These are phyloP conservation scores for Penaeus monodon DNA, from an alignment of 2,888 invertebrate species.

Conservation along the genomic window DNA sequence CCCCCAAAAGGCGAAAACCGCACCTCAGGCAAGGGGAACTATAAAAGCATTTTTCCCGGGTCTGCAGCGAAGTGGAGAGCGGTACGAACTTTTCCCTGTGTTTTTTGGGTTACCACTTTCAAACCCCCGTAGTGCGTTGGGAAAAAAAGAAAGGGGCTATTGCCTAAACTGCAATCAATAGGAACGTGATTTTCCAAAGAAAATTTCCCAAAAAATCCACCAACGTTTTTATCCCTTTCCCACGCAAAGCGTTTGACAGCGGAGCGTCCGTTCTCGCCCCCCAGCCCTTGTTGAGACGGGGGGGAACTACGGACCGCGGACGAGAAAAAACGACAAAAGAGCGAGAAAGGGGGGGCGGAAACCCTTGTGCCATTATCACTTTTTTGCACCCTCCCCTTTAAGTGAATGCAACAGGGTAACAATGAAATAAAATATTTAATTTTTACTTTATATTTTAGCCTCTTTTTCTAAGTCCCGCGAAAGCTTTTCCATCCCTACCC, in stretches of 20 bases:
- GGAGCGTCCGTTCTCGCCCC: slow-evolving; percentile 30
- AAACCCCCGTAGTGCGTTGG: too few relatives aligned
- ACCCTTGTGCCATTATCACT: slow-evolving; percentile 10
- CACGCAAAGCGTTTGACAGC: slow-evolving; percentile 30
- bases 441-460: too few relatives aligned
- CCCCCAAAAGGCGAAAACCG: slow-evolving; percentile 14
- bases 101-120: neutral
- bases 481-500: too few relatives aligned
- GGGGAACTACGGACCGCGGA: neutral
- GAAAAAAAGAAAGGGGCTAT: too few relatives aligned
- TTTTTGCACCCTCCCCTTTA: too few relatives aligned
- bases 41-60: slow-evolving; percentile 31
- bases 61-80: slow-evolving; percentile 10
- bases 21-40: slow-evolving; percentile 43
- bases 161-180: too few relatives aligned
- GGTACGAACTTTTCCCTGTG: slow-evolving; percentile 17
- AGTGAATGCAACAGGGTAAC: too few relatives aligned
- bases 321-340: slow-evolving; percentile 25
- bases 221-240: neutral
- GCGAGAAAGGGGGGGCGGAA: neutral
- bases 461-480: too few relatives aligned
- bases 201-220: too few relatives aligned
- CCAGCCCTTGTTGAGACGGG: neutral
- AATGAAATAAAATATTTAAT: too few relatives aligned
- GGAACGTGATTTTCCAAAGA: too few relatives aligned